These are phyloP conservation scores for Hartigia nigra DNA, from an alignment of 2,888 invertebrate species.

Conservation along the genomic window DNA sequence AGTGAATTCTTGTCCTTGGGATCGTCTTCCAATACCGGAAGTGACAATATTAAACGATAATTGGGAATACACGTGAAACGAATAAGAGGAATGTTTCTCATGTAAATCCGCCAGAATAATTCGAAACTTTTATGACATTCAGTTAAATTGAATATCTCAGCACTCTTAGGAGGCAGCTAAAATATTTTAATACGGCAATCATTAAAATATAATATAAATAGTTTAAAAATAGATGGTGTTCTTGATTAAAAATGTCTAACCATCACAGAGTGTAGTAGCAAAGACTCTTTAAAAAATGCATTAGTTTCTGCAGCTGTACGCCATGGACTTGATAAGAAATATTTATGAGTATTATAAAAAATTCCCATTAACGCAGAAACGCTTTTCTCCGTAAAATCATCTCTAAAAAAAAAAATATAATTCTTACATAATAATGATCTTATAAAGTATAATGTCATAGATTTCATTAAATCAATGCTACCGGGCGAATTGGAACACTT, in stretches of 20 bases:
- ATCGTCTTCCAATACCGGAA: not conserved
- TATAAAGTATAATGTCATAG: conserved; percentile 11
- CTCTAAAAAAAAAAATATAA: conserved; percentile 35
- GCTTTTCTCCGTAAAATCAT: conserved; percentile 42
- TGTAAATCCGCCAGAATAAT: conserved; percentile 47
- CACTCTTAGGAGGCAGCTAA: conserved; percentile 52
- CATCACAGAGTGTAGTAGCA: conserved; percentile 46
- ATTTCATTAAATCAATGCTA: conserved; percentile 27
- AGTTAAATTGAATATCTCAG: conserved; percentile 46
- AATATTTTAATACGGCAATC: conserved; percentile 18
- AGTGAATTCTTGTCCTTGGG: not conserved
- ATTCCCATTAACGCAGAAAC: conserved; percentile 50
- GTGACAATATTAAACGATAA: conserved; percentile 38
- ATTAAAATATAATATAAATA: not conserved
- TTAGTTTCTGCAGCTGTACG: conserved; percentile 44
- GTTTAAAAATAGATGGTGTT: not conserved
- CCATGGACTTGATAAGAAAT: conserved; percentile 47
- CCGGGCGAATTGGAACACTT: conserved; percentile 50
- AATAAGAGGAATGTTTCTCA: conserved; percentile 51
- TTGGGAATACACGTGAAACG: conserved; percentile 46
- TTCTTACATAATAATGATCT: not conserved
- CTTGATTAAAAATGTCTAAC: conserved; percentile 35
- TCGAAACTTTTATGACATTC: conserved; percentile 45
- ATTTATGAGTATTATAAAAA: conserved; percentile 45
- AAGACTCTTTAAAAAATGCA: conserved; percentile 44